A percentile compares a stretch with the other conserved stretches of the same genome.
These are phyloP conservation scores for Criorhina ranunculi DNA, from an alignment of 2,888 invertebrate species.

Conservation along the genomic window DNA sequence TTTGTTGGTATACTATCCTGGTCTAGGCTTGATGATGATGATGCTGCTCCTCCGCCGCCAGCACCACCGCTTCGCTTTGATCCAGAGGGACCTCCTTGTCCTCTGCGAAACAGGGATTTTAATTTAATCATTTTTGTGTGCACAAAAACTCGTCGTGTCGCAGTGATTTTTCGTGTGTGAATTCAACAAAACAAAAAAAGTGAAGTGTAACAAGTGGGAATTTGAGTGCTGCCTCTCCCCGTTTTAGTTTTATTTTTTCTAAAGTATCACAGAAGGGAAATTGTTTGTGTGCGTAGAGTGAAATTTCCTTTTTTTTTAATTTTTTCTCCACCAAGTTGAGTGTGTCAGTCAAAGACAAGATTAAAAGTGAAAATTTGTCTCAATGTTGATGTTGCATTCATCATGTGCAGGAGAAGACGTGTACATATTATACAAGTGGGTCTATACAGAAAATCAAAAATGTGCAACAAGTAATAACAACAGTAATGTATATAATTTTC, in stretches of 20 bases:
- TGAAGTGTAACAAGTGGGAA: conserved; percentile 58
- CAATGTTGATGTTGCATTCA: conserved; percentile 60
- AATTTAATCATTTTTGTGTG: conserved; percentile 93
- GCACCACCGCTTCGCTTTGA: conserved; percentile 80
- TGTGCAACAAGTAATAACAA: conserved; percentile 73
- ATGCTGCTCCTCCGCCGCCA: conserved; percentile 79
- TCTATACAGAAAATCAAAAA: conserved; percentile 37
- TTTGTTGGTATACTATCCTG: conserved; percentile 85
- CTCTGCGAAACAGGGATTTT: conserved; percentile 96
- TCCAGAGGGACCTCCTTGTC: conserved; percentile 87
- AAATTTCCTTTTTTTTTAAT: conserved; percentile 67
- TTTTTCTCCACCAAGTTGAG: no score
- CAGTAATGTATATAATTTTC: conserved; percentile 61
- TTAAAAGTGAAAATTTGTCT: conserved; percentile 73
- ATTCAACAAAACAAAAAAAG: conserved; percentile 1
- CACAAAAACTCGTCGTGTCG: conserved; percentile 1
- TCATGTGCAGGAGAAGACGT: conserved; percentile 67
- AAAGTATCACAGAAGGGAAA: conserved; percentile 61
- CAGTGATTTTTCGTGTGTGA: conserved; percentile 22
- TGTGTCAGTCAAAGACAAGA: conserved; percentile 66
- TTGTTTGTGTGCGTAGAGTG: conserved; percentile 48
- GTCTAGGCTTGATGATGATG: conserved; percentile 88
- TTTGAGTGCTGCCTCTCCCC: conserved; percentile 29
- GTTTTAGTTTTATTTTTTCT: conserved; percentile 2
- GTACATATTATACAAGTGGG: conserved; percentile 44